phyloP scores from a whole-genome alignment of 2,113 vertebrate species.

The Anas platyrhynchos region DNA sequence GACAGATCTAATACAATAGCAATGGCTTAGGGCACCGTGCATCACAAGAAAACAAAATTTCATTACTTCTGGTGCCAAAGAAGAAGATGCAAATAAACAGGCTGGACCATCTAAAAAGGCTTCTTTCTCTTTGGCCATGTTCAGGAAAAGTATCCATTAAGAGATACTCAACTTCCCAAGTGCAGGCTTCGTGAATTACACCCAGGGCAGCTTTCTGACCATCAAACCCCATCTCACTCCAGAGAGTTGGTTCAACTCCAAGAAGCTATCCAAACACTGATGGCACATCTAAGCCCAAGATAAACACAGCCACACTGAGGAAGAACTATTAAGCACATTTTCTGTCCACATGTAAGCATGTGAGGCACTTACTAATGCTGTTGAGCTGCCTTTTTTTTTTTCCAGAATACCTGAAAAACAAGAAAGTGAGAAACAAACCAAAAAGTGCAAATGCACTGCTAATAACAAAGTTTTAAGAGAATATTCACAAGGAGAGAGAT shows the following conservation, averaged over 20 bases:
- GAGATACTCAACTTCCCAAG: not conserved
- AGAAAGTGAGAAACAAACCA: slow-evolving; percentile 8
- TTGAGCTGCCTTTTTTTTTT: not conserved
- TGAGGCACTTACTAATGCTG: not conserved
- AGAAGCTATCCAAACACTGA: not conserved
- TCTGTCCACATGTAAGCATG: not conserved
- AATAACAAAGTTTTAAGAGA: not conserved
- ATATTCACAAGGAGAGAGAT: slow-evolving; percentile 17
- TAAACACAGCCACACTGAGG: not conserved
- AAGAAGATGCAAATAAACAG: not conserved
- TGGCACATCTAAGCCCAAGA: not conserved
- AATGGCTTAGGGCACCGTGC: not conserved
- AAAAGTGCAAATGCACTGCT: not conserved
- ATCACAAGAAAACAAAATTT: not conserved
- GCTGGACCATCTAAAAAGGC: not conserved
- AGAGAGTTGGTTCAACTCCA: not conserved
- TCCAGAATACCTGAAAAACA: not conserved
- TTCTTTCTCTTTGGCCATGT: not conserved
- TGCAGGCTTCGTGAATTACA: not conserved
- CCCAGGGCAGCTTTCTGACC: not conserved
- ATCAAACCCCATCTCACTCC: not conserved
- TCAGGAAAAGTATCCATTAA: not conserved
- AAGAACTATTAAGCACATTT: not conserved
- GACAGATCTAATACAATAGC: not conserved
- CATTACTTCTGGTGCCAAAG: not conserved